Evolutionary conservation across 2,113 vertebrate genomes (phyloP), one percentile per base, ranked within the genome.

Genomic region (Micromys minutus): DNA sequence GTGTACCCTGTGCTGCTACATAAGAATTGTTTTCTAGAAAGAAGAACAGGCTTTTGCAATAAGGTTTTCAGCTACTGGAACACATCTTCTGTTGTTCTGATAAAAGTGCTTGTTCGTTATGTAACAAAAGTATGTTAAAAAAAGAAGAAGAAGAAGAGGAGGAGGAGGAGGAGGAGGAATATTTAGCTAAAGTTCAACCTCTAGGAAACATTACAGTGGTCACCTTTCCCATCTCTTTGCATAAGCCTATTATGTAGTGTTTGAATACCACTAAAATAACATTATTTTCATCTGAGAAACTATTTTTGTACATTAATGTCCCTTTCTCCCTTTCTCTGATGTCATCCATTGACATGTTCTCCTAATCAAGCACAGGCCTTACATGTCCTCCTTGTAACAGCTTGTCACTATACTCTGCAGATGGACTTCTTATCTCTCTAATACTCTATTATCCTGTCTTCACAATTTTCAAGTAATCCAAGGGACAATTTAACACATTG

Each of bases 401-500:
- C 63, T 85, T 83, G 13, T 11, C 77, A 59, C 87, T 50, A 90
- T 85, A 13, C 10, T n/a, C 0, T 42, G 50, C 16, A 31, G 87
- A 69, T 91, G 26, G 36, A 57, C 22, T 89, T n/a, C 61, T 65
- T 31, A 67, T 74, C 50, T 90, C 77, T 65, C 72, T 75, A n/a
- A 47, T 83, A 71, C 15, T 89, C 39, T 87, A 15, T 52, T 12
- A 42, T 63, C 8, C 72, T 72, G 22, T 90, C 61, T 96, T 52
- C 24, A 21, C 29, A 59, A 69, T 83, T 85, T 26, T 50, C 83
- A 47, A 87, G 47, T 50, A 89, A 84, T 65, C 93, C 75, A 87
- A 96, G 29, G 29, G 3, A 22, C 57, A 91, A 95, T 94, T 84
- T 57, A 89, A 84, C 52, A 65, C 7, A 61, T 88, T 85, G 15